Base-by-base conservation (phyloP, 2,797 vertebrate genomes). In the Chelon labrosus region DNA sequence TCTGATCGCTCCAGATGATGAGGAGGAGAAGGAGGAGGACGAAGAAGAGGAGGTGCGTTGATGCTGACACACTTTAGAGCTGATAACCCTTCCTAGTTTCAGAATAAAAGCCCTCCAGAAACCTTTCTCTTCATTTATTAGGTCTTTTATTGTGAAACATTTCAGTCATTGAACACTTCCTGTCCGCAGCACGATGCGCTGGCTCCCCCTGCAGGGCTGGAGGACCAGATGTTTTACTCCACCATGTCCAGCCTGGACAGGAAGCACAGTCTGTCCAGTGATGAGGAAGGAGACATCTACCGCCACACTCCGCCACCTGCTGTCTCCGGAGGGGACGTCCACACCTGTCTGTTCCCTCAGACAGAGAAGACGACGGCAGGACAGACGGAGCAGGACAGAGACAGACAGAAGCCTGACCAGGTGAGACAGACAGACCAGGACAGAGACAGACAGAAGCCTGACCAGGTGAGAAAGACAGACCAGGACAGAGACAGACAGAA, bases 211-310 rank as follows among this genome's bases (percentile, higher is more conserved):
- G n/a, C 71, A 47, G 73, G 56, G 44, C 41, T 38, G 41, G 41
- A 7, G 1, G 78, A 85, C 14, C 87, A 90, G 27, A 83, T 91
- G 84, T 90, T 85, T 22, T 85, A 82, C 76, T 92, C 90, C 17
- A 87, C 89, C 0, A 47, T 88, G 39, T 91, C 88, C 57, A 62
- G 10, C 39, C 37, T 82, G 81, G 82, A 85, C 52, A 75, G 25
- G 54, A 83, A 89, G 46, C 80, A 79, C 7, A 90, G 88, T 20
- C 31, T 89, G 65, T 95, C 97, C 58, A 99, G 98, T 49, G 97
- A 99, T 10, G 98, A 99, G 11, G 97, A 99, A 13, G 96, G 96
- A 71, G 98, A 99, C 86, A 99, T 99, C 89, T 99, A 99, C 55
- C 89, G 93, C 10, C 94, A 92, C 0, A 85, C 93, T 20, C 84